Conservation (phyloP, 2,113 vertebrate species). For the Pterocles burchelli region DNA sequence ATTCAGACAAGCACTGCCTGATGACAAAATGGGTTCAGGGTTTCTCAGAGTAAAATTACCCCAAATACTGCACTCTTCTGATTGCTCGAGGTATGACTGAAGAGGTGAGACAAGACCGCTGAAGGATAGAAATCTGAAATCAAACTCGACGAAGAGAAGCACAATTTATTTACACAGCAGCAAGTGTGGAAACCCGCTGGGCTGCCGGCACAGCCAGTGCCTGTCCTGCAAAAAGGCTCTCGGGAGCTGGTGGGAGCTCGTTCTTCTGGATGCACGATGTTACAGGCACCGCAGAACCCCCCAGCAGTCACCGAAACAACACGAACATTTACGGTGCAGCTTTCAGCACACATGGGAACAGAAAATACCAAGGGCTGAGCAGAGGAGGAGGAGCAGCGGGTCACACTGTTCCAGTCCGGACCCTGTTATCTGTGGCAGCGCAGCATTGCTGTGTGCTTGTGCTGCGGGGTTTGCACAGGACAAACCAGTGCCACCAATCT, state of each 20-base stretch:
- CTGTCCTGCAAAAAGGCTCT: not conserved
- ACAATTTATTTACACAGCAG: not conserved
- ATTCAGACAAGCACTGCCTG: not conserved
- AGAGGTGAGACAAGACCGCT: not conserved
- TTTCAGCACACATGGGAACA: not conserved
- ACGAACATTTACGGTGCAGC: not conserved
- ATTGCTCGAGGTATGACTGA: not conserved
- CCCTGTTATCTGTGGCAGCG: not conserved
- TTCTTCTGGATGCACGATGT: not conserved
- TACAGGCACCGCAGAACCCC: not conserved
- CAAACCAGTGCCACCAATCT: not conserved
- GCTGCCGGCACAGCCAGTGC: not conserved
- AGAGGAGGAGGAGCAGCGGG: not conserved
- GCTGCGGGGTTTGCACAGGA: not conserved
- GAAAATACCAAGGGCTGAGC: not conserved
- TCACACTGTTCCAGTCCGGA: not conserved
- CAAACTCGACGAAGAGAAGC: not conserved
- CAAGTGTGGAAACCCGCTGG: accelerated
- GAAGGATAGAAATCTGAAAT: not conserved
- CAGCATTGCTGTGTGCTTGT: not conserved
- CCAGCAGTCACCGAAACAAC: not conserved
- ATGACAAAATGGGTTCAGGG: not conserved
- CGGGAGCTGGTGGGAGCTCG: not conserved
- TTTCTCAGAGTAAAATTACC: not conserved
- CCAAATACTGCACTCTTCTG: not conserved